Evolutionary conservation across 2,888 invertebrate species (phyloP).

Genomic region (Eupithecia subumbrata): DNA sequence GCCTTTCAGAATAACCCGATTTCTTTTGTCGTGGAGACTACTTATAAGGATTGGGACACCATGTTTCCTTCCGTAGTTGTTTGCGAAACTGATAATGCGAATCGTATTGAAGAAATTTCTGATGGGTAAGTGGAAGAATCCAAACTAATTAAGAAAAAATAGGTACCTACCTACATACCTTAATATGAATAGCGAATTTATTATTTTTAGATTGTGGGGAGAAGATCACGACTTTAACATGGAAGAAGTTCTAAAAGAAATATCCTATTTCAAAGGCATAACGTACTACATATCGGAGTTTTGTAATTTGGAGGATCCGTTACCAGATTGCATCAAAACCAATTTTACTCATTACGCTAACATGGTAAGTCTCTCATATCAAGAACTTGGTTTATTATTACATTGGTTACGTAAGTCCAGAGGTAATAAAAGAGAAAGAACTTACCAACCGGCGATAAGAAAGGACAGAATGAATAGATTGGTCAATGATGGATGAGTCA

Average conservation of each 20-base stretch:
- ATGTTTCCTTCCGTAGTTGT: slow-evolving; percentile 89
- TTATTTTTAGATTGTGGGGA: slow-evolving; percentile 84
- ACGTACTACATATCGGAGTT: slow-evolving; percentile 88
- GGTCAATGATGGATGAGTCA: background rate
- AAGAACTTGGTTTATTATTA: background rate
- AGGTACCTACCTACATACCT: background rate
- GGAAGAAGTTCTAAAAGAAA: slow-evolving; percentile 89
- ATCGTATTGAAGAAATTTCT: slow-evolving; percentile 86
- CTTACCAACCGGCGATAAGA: background rate
- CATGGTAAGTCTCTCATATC: slow-evolving; percentile 67
- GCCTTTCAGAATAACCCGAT: slow-evolving; percentile 88
- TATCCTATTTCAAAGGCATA: slow-evolving; percentile 88
- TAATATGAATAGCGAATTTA: background rate
- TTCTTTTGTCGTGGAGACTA: slow-evolving; percentile 91
- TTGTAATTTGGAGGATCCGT: slow-evolving; percentile 82
- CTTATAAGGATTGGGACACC: slow-evolving; percentile 89
- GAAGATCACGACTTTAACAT: slow-evolving; percentile 88
- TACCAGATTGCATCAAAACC: slow-evolving; percentile 83
- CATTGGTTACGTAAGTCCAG: background rate
- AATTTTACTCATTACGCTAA: slow-evolving; percentile 85
- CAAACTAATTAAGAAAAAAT: background rate
- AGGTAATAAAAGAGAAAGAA: background rate
- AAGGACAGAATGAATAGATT: background rate
- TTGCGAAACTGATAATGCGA: slow-evolving; percentile 88
- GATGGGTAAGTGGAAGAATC: slow-evolving; percentile 78